A percentile compares a stretch with the other conserved stretches of the same genome.
phyloP scores from a whole-genome alignment of 2,888 invertebrate genomes.

The Coenonympha glycerion region DNA sequence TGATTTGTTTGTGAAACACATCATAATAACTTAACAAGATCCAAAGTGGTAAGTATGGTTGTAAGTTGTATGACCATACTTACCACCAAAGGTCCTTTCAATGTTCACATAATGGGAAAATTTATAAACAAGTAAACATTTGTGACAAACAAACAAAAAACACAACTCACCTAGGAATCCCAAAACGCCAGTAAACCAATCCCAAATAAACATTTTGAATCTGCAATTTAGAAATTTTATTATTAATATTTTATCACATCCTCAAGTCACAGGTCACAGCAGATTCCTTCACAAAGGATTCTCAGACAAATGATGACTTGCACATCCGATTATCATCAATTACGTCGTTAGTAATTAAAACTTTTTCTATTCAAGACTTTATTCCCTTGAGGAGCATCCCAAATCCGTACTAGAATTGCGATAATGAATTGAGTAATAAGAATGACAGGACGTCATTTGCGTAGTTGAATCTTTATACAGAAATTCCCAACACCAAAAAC shows the following conservation, averaged over 20 bases:
- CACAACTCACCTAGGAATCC: constrained; percentile 92
- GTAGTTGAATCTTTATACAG: constrained; percentile 50
- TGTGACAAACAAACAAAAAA: too few species aligned
- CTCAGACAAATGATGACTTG: constrained; percentile 58
- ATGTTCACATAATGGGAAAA: too few species aligned
- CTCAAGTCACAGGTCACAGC: too few species aligned
- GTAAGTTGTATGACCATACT: too few species aligned
- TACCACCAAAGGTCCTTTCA: too few species aligned
- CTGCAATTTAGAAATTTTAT: constrained; percentile 43
- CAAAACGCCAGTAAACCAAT: constrained; percentile 95
- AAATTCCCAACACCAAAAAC: constrained; percentile 39
- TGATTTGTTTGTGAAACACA: too few species aligned
- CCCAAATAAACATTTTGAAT: constrained; percentile 92
- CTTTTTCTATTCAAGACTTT: constrained; percentile 29
- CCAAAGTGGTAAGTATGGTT: too few species aligned
- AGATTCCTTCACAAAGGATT: constrained; percentile 53
- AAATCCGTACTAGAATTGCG: constrained; percentile 31
- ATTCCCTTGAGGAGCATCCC: constrained; percentile 25
- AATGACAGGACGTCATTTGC: constrained; percentile 67
- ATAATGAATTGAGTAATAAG: constrained; percentile 66
- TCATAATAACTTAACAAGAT: too few species aligned
- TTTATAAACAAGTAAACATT: too few species aligned
- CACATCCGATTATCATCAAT: constrained; percentile 46
- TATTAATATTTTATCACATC: constrained; percentile 38
- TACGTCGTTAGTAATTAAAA: constrained; percentile 40